A percentile compares a stretch with the other conserved stretches of the same genome.
Evolutionary conservation across 1,140 invertebrate species (phyloP).

Genomic region (Spodoptera frugiperda): DNA sequence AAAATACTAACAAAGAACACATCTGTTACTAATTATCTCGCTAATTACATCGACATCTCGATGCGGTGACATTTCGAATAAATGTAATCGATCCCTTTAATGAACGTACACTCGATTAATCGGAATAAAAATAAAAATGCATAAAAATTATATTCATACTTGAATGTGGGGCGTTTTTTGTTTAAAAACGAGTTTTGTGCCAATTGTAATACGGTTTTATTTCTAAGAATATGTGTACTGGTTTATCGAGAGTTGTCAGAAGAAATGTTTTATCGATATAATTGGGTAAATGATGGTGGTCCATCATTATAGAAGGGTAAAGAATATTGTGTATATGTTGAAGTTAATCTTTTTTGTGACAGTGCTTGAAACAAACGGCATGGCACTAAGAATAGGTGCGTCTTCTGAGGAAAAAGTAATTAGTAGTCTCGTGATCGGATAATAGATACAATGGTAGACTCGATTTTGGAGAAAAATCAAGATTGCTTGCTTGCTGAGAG

Average conservation of each 20-base stretch:
- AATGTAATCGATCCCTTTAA: conserved; percentile 62
- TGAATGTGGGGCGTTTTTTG: conserved; percentile 18
- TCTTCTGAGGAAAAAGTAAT: too few species aligned
- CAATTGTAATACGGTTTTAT: conserved; percentile 7
- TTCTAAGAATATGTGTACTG: conserved; percentile 31
- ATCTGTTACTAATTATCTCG: conserved; percentile 42
- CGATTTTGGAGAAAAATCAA: too few species aligned
- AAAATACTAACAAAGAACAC: conserved; percentile 12
- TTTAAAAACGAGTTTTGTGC: neutral
- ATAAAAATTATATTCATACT: conserved; percentile 39
- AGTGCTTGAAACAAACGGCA: too few species aligned
- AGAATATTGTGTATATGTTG: neutral
- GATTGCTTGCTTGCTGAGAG: too few species aligned
- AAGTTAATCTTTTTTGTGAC: neutral
- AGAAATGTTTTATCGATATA: conserved; percentile 9
- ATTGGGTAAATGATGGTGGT: conserved; percentile 22
- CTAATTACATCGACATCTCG: conserved; percentile 56
- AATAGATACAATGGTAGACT: too few species aligned
- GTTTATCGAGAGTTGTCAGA: conserved; percentile 1
- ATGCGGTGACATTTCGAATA: conserved; percentile 61
- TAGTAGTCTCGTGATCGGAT: too few species aligned
- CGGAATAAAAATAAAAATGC: conserved; percentile 51
- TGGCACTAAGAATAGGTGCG: too few species aligned
- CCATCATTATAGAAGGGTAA: conserved; percentile 1
- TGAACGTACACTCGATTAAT: conserved; percentile 61